Conservation (phyloP, 2,113 vertebrate species). For the Caranx ignobilis region DNA sequence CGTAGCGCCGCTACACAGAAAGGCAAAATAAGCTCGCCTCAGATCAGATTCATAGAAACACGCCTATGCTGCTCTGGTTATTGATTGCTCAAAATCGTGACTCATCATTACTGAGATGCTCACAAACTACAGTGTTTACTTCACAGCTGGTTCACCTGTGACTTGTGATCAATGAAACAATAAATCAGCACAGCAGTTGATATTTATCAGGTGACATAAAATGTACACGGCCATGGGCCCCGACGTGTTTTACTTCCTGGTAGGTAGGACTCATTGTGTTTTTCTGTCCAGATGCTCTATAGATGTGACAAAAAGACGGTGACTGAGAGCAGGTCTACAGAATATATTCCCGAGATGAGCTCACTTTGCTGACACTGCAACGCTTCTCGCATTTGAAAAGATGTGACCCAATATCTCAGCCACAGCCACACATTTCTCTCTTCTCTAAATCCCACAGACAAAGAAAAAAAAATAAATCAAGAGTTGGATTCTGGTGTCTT, state of each 20-base stretch:
- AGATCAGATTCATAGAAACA: constrained; percentile 40
- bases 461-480: neutral
- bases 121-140: neutral
- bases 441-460: constrained; percentile 21
- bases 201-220: neutral
- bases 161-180: constrained; percentile 5
- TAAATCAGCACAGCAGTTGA: constrained; percentile 2
- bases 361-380: constrained; percentile 39
- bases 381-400: constrained; percentile 29
- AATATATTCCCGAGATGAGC: constrained; percentile 13
- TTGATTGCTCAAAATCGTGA: neutral
- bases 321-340: neutral
- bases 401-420: constrained; percentile 34
- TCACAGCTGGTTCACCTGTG: neutral
- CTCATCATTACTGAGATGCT: constrained; percentile 8
- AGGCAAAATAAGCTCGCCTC: neutral
- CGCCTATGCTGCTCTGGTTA: neutral
- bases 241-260: neutral
- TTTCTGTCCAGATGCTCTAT: neutral
- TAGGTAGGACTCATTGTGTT: neutral
- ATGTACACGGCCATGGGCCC: neutral
- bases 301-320: constrained; percentile 25
- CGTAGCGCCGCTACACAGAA: constrained; percentile 16
- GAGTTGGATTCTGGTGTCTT: neutral
- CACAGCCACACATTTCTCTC: constrained; percentile 20